phyloP scores from a whole-genome alignment of 2,797 vertebrate genomes.

The Alcedo atthis region DNA sequence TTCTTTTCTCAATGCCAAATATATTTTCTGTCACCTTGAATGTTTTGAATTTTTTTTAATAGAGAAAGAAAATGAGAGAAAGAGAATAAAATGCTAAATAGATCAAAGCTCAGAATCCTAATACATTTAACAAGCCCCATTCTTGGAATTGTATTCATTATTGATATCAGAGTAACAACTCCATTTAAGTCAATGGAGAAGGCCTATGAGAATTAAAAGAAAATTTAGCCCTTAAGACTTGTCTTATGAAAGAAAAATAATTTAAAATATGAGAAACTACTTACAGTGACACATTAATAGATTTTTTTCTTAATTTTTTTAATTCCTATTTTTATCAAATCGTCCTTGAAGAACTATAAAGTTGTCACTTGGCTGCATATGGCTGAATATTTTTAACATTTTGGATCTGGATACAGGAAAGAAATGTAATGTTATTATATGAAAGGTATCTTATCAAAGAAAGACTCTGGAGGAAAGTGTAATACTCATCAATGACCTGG shows the following conservation, averaged over 20 bases:
- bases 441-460: not conserved
- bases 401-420: not conserved
- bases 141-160: conserved; percentile 2
- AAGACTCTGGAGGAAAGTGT: not conserved
- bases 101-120: not conserved
- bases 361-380: not conserved
- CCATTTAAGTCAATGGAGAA: not conserved
- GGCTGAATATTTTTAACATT: not conserved
- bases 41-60: not conserved
- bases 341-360: not conserved
- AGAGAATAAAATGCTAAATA: not conserved
- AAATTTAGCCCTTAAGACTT: not conserved
- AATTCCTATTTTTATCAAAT: not conserved
- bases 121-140: not conserved
- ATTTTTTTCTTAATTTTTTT: not conserved
- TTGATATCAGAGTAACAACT: not conserved
- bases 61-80: not conserved
- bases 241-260: not conserved
- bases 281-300: not conserved
- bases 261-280: not conserved
- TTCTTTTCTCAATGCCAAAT: not conserved
- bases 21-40: not conserved
- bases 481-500: no score
- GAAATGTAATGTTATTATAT: not conserved
- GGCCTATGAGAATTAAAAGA: not conserved